Percentiles rank a stretch among this genome's conserved stretches.
Evolutionary conservation across 1,140 invertebrate genomes (phyloP).

Genomic region (Chironomus striatipennis): DNA sequence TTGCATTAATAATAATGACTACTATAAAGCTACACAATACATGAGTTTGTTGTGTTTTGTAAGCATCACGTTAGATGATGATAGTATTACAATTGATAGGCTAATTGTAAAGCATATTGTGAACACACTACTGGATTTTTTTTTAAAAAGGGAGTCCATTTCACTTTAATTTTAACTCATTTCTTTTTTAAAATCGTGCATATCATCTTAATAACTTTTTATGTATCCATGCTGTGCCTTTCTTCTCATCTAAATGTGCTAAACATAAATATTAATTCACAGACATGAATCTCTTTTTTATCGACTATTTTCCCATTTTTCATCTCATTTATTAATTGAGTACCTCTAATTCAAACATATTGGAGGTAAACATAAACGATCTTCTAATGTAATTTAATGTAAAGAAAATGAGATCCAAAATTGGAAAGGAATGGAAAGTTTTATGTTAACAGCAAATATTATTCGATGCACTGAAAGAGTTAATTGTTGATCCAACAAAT

Average conservation of each 20-base stretch:
- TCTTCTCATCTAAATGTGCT: background rate
- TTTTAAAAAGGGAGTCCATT: background rate
- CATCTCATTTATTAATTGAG: background rate
- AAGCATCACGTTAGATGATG: background rate
- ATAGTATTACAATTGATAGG: too few relatives aligned
- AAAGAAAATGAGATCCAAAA: background rate
- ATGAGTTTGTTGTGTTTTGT: background rate
- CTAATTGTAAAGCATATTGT: too few relatives aligned
- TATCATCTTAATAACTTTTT: background rate
- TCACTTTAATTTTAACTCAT: background rate
- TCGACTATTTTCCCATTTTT: background rate
- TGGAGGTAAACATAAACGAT: background rate
- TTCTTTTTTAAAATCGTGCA: background rate
- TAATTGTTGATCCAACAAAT: background rate
- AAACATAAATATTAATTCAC: background rate
- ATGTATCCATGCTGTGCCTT: background rate
- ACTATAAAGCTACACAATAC: too few relatives aligned
- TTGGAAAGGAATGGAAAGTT: conserved; percentile 12
- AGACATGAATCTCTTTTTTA: background rate
- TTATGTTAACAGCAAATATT: background rate
- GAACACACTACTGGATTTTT: background rate
- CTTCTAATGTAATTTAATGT: background rate
- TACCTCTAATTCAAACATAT: background rate
- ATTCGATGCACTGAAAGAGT: background rate
- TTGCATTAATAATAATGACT: background rate